A percentile compares a stretch with the other conserved stretches of the same genome.
Conservation (phyloP, 30 jellyfish, hydroid and myxozoan species). For the Hydra vulgaris region DNA sequence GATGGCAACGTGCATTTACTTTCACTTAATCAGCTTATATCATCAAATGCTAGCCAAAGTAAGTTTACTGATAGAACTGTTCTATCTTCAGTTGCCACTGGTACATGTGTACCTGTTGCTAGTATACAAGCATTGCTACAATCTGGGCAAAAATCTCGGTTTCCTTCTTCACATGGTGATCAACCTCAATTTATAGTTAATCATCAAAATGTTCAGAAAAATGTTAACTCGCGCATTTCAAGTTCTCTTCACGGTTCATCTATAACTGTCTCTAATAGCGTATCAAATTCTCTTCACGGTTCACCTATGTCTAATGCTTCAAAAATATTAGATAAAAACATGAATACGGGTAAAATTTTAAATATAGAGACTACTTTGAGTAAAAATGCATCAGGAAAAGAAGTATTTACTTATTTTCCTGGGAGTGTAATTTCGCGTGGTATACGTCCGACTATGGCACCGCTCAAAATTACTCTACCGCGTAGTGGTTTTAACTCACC, state of each 20-base stretch:
- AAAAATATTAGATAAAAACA: neutral
- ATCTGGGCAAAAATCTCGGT: constrained; percentile 7
- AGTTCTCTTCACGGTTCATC: neutral
- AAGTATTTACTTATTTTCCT: neutral
- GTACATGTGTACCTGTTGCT: constrained; percentile 1
- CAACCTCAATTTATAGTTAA: neutral
- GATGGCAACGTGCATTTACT: neutral
- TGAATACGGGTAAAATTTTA: neutral
- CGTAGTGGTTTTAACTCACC: constrained; percentile 8
- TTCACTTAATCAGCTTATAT: constrained; percentile 10
- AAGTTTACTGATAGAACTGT: neutral
- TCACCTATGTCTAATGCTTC: too few species aligned
- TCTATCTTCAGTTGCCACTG: neutral
- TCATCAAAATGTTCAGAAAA: constrained; percentile 2
- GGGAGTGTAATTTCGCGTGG: neutral
- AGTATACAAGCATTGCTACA: constrained; percentile 15
- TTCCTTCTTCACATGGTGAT: neutral
- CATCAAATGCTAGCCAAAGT: neutral
- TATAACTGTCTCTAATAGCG: neutral
- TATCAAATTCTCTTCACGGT: neutral
- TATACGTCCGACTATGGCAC: constrained; percentile 19
- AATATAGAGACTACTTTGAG: neutral
- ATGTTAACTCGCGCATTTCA: neutral
- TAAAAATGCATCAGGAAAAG: neutral
- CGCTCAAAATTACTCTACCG: constrained; percentile 31